Base-by-base conservation (phyloP, 2,113 vertebrate genomes). In the Malurus alboscapulatus region DNA sequence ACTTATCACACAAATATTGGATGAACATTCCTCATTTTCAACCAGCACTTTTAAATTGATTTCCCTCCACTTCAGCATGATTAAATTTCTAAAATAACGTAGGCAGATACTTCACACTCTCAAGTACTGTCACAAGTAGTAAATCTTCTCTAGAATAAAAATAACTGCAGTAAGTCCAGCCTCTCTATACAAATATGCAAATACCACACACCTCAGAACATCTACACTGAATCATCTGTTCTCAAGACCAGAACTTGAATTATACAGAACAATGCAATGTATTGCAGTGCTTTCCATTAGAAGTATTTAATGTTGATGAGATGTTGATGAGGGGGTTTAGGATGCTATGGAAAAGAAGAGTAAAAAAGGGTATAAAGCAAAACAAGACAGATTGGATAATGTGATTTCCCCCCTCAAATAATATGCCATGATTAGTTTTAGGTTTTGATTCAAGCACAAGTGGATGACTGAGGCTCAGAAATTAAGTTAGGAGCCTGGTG, bases 11-110 rank as follows among this genome's bases (percentile, higher is more conserved):
- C 95, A 93, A 86, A 93, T 75, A 93, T 17, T 86, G 77, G 61
- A 93, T 72, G 84, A 94, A 91, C 36, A 68, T 84, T 72, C 48
- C 58, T 94, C 53, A 90, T 75, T 93, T 93, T 94, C 88, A 88
- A 75, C 45, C 72, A 44, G 84, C 74, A 88, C 21, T 92, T 93
- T 66, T 66, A 88, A 92, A 92, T 63, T 92, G 65, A 96, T 93
- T 94, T 92, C 53, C 73, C 84, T 71, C 69, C 77, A 91, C 91
- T 93, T 87, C 62, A 65, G 50, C 20, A 54, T 21, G 18, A 75
- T 66, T 72, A 75, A 11, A 72, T 88, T 92, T 96, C 87, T 75
- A 36, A 84, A 93, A 87, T 47, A 86, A 93, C 84, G 80, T 29
- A 79, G 53, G 58, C 66, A 91, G 54, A 84, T 57, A 93, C 65